phyloP scores from a whole-genome alignment of 2,888 invertebrate species.

The Apamea anceps region DNA sequence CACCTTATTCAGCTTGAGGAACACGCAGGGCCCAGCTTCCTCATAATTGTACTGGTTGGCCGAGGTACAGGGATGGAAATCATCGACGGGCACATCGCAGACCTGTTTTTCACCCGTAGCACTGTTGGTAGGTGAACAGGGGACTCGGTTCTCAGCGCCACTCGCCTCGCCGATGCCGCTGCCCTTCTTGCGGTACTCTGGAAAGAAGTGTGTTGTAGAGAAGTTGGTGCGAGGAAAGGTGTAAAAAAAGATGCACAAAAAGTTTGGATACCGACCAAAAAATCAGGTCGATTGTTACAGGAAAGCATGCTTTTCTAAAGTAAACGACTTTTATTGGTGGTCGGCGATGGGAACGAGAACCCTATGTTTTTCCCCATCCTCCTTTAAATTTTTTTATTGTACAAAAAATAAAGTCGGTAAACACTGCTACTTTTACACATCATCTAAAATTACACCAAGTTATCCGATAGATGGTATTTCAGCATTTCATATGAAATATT shows the following conservation, averaged over 20 bases:
- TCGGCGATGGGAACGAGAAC: neutral
- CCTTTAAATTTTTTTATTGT: neutral
- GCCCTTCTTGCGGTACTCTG: slow-evolving; percentile 89
- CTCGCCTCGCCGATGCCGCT: slow-evolving; percentile 82
- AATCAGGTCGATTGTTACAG: neutral
- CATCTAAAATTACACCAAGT: too few relatives aligned
- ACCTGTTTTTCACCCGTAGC: slow-evolving; percentile 92
- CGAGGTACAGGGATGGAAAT: slow-evolving; percentile 94
- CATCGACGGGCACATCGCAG: slow-evolving; percentile 94
- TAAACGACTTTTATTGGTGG: too few relatives aligned
- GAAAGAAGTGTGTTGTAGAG: slow-evolving; percentile 1
- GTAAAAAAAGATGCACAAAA: neutral
- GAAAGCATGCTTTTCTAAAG: too few relatives aligned
- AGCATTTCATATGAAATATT: too few relatives aligned
- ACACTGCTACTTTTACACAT: neutral
- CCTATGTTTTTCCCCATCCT: neutral
- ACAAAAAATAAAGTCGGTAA: neutral
- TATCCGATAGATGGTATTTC: too few relatives aligned
- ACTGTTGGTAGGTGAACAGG: slow-evolving; percentile 92
- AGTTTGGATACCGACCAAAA: neutral
- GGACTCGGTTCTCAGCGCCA: slow-evolving; percentile 91
- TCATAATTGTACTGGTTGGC: slow-evolving; percentile 96
- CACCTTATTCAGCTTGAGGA: slow-evolving; percentile 99
- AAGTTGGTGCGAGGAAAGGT: neutral
- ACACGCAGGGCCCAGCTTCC: slow-evolving; percentile 97